phyloP scores from a whole-genome alignment of 2,888 invertebrate species.

The Dicyrtoma fusca region DNA sequence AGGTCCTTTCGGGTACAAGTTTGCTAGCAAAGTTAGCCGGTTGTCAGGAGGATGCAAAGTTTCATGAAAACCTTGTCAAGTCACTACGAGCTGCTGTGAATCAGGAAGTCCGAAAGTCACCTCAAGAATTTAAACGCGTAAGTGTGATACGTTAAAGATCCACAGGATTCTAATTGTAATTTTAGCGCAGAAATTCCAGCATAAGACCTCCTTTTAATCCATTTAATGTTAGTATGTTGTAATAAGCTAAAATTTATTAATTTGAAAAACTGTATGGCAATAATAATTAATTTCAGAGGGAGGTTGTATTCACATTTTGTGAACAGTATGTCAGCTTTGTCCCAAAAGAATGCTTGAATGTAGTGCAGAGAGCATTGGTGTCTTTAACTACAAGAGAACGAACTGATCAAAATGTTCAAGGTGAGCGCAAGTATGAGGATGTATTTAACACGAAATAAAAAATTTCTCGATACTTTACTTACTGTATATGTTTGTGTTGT shows the following conservation, averaged over 20 bases:
- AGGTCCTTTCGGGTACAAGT: neutral
- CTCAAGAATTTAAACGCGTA: slow-evolving; percentile 15
- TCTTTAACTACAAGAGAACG: slow-evolving; percentile 22
- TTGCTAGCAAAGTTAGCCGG: slow-evolving; percentile 12
- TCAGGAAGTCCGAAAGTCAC: slow-evolving; percentile 27
- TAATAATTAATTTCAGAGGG: slow-evolving; percentile 25
- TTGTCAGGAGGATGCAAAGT: neutral
- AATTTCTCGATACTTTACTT: too few relatives aligned
- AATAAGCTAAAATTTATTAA: too few relatives aligned
- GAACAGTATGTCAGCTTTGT: slow-evolving; percentile 4
- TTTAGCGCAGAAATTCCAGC: too few relatives aligned
- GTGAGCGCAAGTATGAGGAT: too few relatives aligned
- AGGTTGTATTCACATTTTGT: slow-evolving; percentile 9
- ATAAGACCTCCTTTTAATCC: too few relatives aligned
- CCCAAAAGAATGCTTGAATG: neutral
- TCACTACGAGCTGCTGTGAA: slow-evolving; percentile 11
- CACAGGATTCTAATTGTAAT: too few relatives aligned
- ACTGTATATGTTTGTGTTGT: too few relatives aligned
- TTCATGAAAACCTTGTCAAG: slow-evolving; percentile 25
- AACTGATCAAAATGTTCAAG: slow-evolving; percentile 21
- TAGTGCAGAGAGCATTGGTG: neutral
- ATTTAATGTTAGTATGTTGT: too few relatives aligned
- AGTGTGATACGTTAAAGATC: neutral
- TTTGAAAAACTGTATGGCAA: too few relatives aligned
- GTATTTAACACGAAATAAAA: too few relatives aligned